Evolutionary conservation across 1,140 invertebrate genomes (phyloP).

Genomic region (Calliopsis andreniformis): DNA sequence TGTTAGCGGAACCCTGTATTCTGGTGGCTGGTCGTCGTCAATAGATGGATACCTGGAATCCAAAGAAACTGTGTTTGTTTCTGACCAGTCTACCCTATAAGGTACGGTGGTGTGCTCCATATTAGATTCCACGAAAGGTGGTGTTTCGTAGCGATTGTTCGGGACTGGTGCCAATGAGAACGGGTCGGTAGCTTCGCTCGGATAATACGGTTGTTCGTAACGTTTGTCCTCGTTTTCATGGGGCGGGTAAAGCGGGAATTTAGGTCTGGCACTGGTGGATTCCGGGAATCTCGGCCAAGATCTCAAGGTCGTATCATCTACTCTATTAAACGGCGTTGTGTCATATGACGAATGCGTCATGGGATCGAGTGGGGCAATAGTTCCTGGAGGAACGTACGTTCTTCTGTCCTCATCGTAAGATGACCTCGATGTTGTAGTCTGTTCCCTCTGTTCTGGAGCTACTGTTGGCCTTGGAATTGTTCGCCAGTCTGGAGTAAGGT

Average conservation of each 20-base stretch:
- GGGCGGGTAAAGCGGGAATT: constrained; percentile 12
- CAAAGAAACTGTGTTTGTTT: not conserved
- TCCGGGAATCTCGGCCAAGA: constrained; percentile 31
- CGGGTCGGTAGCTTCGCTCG: not conserved
- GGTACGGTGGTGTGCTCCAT: not conserved
- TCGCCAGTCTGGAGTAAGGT: not conserved
- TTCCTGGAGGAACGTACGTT: not conserved
- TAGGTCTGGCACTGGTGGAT: not conserved
- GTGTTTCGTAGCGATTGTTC: not conserved
- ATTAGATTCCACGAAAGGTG: constrained; percentile 14
- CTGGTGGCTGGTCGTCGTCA: not conserved
- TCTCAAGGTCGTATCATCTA: constrained; percentile 7
- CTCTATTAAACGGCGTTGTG: too few relatives aligned
- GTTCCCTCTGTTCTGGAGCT: not conserved
- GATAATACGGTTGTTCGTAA: not conserved
- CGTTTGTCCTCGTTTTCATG: constrained; percentile 4
- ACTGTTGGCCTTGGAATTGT: not conserved
- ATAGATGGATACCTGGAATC: not conserved
- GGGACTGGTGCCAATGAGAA: constrained; percentile 18
- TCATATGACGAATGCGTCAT: not conserved
- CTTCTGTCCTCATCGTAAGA: not conserved
- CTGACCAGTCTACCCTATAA: not conserved
- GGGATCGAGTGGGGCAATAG: not conserved
- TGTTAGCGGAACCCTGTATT: not conserved
- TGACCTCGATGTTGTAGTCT: not conserved